Conservation (phyloP, 2,797 vertebrate genomes). For the Salarias fasciatus region DNA sequence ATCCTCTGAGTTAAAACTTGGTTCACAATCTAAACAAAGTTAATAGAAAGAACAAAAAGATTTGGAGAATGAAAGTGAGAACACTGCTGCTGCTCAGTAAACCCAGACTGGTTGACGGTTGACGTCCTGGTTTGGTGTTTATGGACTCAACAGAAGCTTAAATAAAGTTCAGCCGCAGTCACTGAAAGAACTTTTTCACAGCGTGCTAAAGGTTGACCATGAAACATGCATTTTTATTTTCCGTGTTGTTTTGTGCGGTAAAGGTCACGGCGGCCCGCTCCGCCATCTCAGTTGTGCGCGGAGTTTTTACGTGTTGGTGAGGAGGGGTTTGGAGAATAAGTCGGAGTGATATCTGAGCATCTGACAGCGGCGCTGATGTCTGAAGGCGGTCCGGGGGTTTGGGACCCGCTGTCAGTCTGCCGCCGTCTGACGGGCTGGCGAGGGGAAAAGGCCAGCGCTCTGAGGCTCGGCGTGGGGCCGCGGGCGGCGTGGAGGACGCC, state of each 20-base stretch:
- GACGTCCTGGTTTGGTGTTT: too few species aligned
- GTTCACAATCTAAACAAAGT: too few species aligned
- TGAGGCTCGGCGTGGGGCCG: slow-evolving; percentile 39
- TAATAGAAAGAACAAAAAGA: too few species aligned
- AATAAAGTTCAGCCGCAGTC: slow-evolving; percentile 1
- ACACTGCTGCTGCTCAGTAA: too few species aligned
- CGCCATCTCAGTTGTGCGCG: too few species aligned
- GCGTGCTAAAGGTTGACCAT: neutral
- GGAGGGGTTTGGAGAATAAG: slow-evolving; percentile 55
- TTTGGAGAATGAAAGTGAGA: too few species aligned
- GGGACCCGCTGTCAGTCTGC: slow-evolving; percentile 69
- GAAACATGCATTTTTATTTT: neutral
- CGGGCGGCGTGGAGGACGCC: slow-evolving; percentile 17
- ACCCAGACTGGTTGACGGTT: too few species aligned
- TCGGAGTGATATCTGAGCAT: slow-evolving; percentile 48
- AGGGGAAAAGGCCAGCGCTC: slow-evolving; percentile 65
- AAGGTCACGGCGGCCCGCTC: slow-evolving; percentile 23
- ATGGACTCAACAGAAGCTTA: neutral
- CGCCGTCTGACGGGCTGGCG: slow-evolving; percentile 46
- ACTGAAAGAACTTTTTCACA: neutral
- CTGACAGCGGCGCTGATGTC: slow-evolving; percentile 50
- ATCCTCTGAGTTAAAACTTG: too few species aligned
- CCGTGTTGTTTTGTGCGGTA: slow-evolving; percentile 15
- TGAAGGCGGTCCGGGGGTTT: slow-evolving; percentile 43
- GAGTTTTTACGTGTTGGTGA: slow-evolving; percentile 3